Base-by-base conservation (phyloP, 1,140 invertebrate species). In the Diabrotica virgifera region DNA sequence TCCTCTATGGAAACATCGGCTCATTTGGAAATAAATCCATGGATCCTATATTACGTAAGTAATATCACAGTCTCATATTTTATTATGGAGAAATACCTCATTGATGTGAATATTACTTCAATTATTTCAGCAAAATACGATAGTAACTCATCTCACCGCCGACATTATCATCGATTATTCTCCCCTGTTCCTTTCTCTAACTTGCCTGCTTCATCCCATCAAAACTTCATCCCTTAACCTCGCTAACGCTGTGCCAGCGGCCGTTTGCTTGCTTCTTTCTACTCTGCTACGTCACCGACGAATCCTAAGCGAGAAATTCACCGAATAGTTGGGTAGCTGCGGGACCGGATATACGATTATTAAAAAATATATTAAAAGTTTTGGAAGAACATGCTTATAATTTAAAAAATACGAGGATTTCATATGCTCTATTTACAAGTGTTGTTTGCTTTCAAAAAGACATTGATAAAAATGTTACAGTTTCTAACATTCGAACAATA, bases 71-170 rank as follows among this genome's bases (percentile, higher is more conserved):
- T 8, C 8, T 46, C n/a, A 46, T 46, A 46, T 46, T 46, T 46
- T 46, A 46, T 46, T 8, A 46, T 8, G 40, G 40, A 46, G 40
- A 46, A 10, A 46, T 46, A 46, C 40, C 40, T 46, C 40, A 46
- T 46, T 46, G 40, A 46, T 46, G 40, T n/a, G 8, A 46, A n/a
- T 46, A 46, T 46, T 46, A 46, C 40, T 46, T 46, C 40, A 46
- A 46, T 46, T 46, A 46, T 46, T 46, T n/a, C 40, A 46, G 40
- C 40, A 46, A 46, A 46, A 46, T 46, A 46, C 40, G 40, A 46
- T 46, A 46, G 40, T 46, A 46, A 46, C 40, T 46, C 40, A 46
- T 46, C 40, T 46, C 40, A 46, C 40, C 40, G 40, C 40, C 40
- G 40, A 46, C 40, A 46, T 46, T 46, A 46, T 46, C 40, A 46